Evolutionary conservation across 2,113 vertebrate genomes (phyloP), one percentile per base, ranked within the genome.

Genomic region (Seriola aureovittata): DNA sequence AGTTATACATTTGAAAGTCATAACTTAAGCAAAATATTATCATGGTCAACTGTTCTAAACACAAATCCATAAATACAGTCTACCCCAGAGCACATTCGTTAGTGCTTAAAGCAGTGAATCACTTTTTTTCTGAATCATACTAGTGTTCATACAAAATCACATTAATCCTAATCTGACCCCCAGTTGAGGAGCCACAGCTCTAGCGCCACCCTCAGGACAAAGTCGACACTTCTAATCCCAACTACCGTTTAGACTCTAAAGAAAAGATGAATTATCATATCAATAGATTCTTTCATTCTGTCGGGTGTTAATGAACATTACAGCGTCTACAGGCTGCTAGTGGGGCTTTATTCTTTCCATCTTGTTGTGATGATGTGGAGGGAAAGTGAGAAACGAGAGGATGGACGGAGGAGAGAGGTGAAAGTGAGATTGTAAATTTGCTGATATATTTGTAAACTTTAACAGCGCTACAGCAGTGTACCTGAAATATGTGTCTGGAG

Each of bases 401-500:
- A 23, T 14, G 25, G 57, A 21, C 11, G 60, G 32, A 54, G 66
- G 75, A 13, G 1, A 46, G 57, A 66, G 71, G 21, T 71, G 44
- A 71, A 42, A 2, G 12, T 13, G 50, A 71, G 74, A 78, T 59
- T 90, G 84, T 91, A 85, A 73, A 86, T 85, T 81, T 81, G 84
- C 82, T 77, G 88, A 84, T 87, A 69, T 86, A 78, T 89, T 84
- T 80, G 90, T 91, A 80, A 86, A 84, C n/a, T 81, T 80, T 70
- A 83, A 88, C 77, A 75, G 76, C 23, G 65, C 84, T 80, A 64
- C 83, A 70, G 80, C 85, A 63, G 80, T 84, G 85, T 89, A 88
- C 75, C 72, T 89, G 75, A 88, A 91, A 86, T 88, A 34, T 89
- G 87, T 92, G 89, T 92, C 76, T 85, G 84, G 78, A 88, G 85